Evolutionary conservation across 2,113 vertebrate genomes (phyloP).

Genomic region (Drymodes brunneopygia): DNA sequence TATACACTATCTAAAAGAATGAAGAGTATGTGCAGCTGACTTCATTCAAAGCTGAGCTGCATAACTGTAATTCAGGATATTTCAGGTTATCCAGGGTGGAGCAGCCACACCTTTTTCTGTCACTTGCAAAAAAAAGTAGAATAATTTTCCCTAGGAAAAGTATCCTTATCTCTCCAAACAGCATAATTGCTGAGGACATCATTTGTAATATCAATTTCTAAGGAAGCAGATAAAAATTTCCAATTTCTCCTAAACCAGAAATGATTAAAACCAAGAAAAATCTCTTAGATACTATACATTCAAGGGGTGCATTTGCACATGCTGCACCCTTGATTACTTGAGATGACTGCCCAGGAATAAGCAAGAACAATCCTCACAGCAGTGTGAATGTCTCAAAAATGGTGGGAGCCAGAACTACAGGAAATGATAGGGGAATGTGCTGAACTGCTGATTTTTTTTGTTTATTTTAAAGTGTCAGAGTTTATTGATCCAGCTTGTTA

Average conservation of each 20-base stretch:
- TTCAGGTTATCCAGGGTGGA: background rate
- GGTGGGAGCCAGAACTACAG: background rate
- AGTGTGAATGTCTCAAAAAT: background rate
- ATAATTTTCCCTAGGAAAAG: background rate
- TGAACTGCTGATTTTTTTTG: background rate
- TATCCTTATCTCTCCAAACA: background rate
- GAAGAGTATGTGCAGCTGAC: background rate
- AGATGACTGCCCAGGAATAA: background rate
- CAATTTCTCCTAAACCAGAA: background rate
- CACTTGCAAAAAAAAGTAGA: background rate
- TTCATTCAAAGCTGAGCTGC: background rate
- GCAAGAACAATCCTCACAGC: background rate
- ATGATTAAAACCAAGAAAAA: background rate
- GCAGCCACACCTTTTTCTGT: background rate
- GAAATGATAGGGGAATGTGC: background rate
- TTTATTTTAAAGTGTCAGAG: background rate
- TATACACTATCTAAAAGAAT: background rate
- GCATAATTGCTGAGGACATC: fast-evolving
- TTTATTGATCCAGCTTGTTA: background rate
- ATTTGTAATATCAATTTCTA: background rate
- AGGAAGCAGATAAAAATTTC: background rate
- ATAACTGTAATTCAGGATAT: background rate
- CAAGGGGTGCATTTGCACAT: background rate
- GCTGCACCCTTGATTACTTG: background rate
- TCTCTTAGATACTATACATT: background rate